Percentiles rank a stretch among this genome's conserved stretches.
Conservation (phyloP, 2,113 vertebrate genomes). For the Phyllostomus discolor region DNA sequence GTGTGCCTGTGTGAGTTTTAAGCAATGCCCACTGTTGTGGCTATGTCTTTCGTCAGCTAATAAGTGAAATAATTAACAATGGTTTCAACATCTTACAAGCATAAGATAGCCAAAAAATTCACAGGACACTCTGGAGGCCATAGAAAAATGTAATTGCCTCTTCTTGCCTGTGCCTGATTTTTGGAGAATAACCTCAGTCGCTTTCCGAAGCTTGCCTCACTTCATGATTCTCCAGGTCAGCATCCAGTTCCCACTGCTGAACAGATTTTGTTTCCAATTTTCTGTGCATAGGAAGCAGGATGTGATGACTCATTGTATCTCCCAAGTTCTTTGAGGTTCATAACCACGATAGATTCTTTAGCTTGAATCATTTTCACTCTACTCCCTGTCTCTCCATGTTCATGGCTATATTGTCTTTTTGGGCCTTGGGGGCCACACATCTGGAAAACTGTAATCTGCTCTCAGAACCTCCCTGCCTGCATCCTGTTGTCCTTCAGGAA, state of each 20-base stretch:
- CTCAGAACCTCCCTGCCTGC: not conserved
- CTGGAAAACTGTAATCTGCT: not conserved
- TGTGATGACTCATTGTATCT: slow-evolving; percentile 54
- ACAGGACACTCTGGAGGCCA: slow-evolving; percentile 28
- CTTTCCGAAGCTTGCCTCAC: slow-evolving; percentile 27
- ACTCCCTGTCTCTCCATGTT: not conserved
- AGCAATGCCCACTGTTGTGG: not conserved
- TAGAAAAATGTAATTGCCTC: slow-evolving; percentile 54
- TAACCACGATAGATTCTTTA: not conserved
- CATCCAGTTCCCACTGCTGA: slow-evolving; percentile 34
- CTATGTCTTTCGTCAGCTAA: not conserved
- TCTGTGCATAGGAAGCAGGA: slow-evolving; percentile 50
- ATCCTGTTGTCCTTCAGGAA: slow-evolving; percentile 2
- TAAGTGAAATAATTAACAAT: slow-evolving; percentile 27
- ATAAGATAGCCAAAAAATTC: slow-evolving; percentile 39
- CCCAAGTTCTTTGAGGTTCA: slow-evolving; percentile 31
- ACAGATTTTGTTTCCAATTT: slow-evolving; percentile 49
- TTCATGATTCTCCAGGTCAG: slow-evolving; percentile 63
- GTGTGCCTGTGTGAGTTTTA: not conserved
- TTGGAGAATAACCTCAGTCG: slow-evolving; percentile 36
- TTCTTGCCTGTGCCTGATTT: not conserved
- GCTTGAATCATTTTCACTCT: not conserved
- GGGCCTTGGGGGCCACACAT: not conserved
- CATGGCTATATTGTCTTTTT: not conserved
- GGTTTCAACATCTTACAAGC: slow-evolving; percentile 19